phyloP scores from a whole-genome alignment of 1,140 invertebrate species.

The Tribolium madens region DNA sequence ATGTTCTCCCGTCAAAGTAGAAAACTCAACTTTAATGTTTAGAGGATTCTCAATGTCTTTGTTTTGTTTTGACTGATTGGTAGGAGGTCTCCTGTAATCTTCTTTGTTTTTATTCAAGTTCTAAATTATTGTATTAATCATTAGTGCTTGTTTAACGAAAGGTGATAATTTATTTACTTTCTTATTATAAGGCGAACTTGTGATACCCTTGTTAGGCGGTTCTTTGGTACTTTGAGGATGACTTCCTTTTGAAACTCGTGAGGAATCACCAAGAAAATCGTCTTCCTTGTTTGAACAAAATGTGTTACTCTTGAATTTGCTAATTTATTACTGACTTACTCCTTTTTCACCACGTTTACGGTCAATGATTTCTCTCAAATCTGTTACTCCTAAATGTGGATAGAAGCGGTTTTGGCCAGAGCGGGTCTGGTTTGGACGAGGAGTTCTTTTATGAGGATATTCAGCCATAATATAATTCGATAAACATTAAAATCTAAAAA shows the following conservation, averaged over 20 bases:
- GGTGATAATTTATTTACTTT: conserved; percentile 36
- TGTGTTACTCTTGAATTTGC: not conserved
- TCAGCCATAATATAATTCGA: not conserved
- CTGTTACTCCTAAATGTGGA: conserved; percentile 50
- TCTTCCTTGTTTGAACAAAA: not conserved
- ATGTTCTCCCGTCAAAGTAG: conserved; percentile 51
- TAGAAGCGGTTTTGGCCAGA: not conserved
- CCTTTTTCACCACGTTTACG: conserved; percentile 50
- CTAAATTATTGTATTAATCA: conserved; percentile 9
- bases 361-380: conserved; percentile 53
- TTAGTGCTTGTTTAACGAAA: conserved; percentile 24
- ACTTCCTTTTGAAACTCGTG: too few species aligned
- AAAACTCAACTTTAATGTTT: conserved; percentile 54
- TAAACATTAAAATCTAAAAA: too few species aligned
- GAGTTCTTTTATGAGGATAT: not conserved
- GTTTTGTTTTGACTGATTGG: not conserved
- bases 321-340: not conserved
- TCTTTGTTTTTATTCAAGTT: conserved; percentile 19
- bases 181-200: not conserved
- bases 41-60: conserved; percentile 47
- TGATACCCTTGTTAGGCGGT: not conserved
- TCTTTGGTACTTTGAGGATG: not conserved
- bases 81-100: not conserved
- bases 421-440: not conserved
- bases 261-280: not conserved